phyloP scores from a whole-genome alignment of 2,888 invertebrate species.

The Tupiocoris notatus region DNA sequence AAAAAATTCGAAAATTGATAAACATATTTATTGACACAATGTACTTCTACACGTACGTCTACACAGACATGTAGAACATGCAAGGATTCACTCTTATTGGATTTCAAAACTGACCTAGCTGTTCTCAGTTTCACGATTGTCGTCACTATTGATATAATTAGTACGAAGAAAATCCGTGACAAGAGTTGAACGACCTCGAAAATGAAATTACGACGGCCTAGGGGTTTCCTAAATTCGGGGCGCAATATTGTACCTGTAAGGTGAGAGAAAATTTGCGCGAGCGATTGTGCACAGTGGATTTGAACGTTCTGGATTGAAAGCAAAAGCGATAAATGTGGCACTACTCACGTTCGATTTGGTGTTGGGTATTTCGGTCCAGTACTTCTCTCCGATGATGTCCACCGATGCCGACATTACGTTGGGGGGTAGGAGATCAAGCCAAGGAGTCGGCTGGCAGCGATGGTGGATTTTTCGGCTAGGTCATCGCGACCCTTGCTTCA shows the following conservation, averaged over 20 bases:
- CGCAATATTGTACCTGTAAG: background rate
- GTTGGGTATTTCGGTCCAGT: conserved; percentile 25
- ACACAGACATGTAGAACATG: too few relatives aligned
- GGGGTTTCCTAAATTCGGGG: background rate
- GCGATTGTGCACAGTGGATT: background rate
- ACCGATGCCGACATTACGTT: conserved; percentile 43
- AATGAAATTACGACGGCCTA: background rate
- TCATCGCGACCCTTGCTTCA: conserved; percentile 23
- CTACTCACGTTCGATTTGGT: conserved; percentile 29
- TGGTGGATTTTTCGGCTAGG: conserved; percentile 41
- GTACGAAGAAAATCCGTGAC: background rate
- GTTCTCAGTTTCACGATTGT: background rate
- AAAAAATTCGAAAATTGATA: too few relatives aligned
- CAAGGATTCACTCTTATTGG: conserved; percentile 6
- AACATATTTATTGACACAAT: too few relatives aligned
- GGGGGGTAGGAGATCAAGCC: background rate
- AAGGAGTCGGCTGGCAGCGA: conserved; percentile 7
- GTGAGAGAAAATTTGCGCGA: too few relatives aligned
- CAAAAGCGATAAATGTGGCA: background rate
- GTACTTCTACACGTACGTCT: too few relatives aligned
- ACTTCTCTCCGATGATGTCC: conserved; percentile 37
- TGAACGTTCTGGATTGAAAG: background rate
- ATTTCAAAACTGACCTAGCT: background rate
- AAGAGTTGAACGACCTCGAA: background rate
- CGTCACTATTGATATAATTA: background rate